phyloP scores from a whole-genome alignment of 2,797 vertebrate species.

The Chloroceryle inda region DNA sequence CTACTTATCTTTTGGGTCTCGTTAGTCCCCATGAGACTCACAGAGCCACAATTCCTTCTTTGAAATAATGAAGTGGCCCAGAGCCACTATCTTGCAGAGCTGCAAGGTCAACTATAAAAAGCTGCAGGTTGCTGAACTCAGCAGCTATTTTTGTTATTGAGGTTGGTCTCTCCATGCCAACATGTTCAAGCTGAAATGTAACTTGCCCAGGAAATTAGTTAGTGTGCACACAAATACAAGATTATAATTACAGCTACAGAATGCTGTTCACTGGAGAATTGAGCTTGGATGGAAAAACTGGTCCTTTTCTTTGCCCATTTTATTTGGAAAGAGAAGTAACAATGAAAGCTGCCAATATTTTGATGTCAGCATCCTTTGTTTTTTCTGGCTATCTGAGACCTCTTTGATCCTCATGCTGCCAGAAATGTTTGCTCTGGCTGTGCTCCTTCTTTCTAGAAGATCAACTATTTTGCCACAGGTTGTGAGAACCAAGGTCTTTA shows the following conservation, averaged over 20 bases:
- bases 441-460: background rate
- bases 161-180: slow-evolving; percentile 37
- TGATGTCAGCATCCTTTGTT: slow-evolving; percentile 67
- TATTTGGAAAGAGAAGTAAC: slow-evolving; percentile 67
- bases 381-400: slow-evolving; percentile 58
- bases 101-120: slow-evolving; percentile 69
- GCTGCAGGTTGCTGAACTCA: slow-evolving; percentile 66
- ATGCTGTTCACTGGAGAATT: slow-evolving; percentile 51
- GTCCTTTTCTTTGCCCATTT: slow-evolving; percentile 55
- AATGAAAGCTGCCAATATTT: slow-evolving; percentile 67
- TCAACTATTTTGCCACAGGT: slow-evolving; percentile 27
- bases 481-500: slow-evolving; percentile 21
- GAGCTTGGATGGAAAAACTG: slow-evolving; percentile 46
- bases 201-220: slow-evolving; percentile 67
- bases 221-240: slow-evolving; percentile 50
- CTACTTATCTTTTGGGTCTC: slow-evolving; percentile 50
- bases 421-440: slow-evolving; percentile 50
- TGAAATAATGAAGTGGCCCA: slow-evolving; percentile 57
- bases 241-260: slow-evolving; percentile 72
- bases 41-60: slow-evolving; percentile 29
- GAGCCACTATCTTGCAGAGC: slow-evolving; percentile 46
- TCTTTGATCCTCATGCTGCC: slow-evolving; percentile 53
- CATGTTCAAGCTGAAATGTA: slow-evolving; percentile 35
- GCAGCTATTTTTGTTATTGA: slow-evolving; percentile 67
- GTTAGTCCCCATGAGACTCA: slow-evolving; percentile 19